Percentiles rank a stretch among this genome's conserved stretches.
phyloP scores from a whole-genome alignment of 2,797 vertebrate genomes.

The Odontamblyopus rebecca region DNA sequence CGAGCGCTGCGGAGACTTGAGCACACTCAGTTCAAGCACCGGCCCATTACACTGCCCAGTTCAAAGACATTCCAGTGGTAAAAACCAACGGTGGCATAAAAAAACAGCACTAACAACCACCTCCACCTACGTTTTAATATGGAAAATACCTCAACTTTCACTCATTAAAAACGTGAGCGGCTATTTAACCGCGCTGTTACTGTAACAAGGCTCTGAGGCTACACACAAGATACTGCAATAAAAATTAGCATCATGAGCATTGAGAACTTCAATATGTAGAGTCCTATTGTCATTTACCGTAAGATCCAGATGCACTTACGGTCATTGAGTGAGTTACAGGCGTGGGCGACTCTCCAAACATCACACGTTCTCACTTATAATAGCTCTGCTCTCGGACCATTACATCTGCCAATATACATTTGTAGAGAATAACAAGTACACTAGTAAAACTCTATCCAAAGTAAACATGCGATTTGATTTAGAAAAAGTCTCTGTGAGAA shows the following conservation, averaged over 20 bases:
- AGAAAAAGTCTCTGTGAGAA: background rate
- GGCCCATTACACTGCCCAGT: slow-evolving; percentile 21
- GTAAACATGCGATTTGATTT: background rate
- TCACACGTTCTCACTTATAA: slow-evolving; percentile 13
- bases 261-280: background rate
- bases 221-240: background rate
- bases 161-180: slow-evolving; percentile 26
- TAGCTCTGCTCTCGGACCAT: background rate
- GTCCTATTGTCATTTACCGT: slow-evolving; percentile 30
- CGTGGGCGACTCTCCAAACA: slow-evolving; percentile 7
- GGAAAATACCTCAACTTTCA: slow-evolving; percentile 39
- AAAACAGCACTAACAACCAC: slow-evolving; percentile 30
- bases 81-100: slow-evolving; percentile 50
- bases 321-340: slow-evolving; percentile 33
- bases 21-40: slow-evolving; percentile 8
- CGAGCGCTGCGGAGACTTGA: slow-evolving; percentile 1
- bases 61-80: slow-evolving; percentile 65
- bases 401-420: slow-evolving; percentile 3
- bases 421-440: background rate
- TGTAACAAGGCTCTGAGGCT: slow-evolving; percentile 10
- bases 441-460: background rate
- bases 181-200: slow-evolving; percentile 1
- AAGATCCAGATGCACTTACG: slow-evolving; percentile 14
- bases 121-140: slow-evolving; percentile 37
- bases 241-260: slow-evolving; percentile 6